Conservation (phyloP, 1,140 invertebrate species). For the Drosophila aff. region DNA sequence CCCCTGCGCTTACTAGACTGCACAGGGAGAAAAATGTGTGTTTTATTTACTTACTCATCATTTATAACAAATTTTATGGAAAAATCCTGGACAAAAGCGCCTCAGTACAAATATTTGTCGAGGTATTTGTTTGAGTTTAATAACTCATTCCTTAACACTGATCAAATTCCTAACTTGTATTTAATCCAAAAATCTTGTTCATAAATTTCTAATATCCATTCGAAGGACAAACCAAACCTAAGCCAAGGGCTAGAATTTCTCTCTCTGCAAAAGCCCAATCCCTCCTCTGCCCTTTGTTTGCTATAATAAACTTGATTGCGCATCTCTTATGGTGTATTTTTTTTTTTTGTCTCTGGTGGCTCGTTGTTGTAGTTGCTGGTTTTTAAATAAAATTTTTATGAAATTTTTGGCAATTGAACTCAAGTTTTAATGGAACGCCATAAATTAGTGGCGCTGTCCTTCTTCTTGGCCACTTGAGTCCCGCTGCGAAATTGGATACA, state of each 20-base stretch:
- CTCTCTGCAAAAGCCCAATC: background rate
- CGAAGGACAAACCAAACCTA: background rate
- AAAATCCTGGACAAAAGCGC: accelerated
- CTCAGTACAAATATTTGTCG: background rate
- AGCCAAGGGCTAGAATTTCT: background rate
- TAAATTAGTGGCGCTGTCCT: constrained; percentile 72
- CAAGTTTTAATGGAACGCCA: constrained; percentile 81
- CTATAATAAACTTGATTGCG: constrained; percentile 81
- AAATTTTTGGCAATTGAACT: constrained; percentile 84
- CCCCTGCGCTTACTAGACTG: constrained; percentile 1
- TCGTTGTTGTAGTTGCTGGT: constrained; percentile 43
- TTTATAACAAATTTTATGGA: background rate
- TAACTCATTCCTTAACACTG: background rate
- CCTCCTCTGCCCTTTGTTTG: constrained; percentile 20
- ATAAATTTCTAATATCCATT: background rate
- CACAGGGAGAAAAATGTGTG: background rate
- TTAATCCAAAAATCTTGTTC: background rate
- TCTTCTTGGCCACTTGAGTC: constrained; percentile 70
- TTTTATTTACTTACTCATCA: no score
- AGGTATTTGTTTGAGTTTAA: background rate
- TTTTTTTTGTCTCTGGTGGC: constrained; percentile 13
- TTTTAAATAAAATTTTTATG: constrained; percentile 83
- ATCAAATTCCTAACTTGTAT: background rate
- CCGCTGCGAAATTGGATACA: constrained; percentile 77
- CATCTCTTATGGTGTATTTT: constrained; percentile 63